Conservation (phyloP, 2,888 invertebrate species). For the Polietes domitor region DNA sequence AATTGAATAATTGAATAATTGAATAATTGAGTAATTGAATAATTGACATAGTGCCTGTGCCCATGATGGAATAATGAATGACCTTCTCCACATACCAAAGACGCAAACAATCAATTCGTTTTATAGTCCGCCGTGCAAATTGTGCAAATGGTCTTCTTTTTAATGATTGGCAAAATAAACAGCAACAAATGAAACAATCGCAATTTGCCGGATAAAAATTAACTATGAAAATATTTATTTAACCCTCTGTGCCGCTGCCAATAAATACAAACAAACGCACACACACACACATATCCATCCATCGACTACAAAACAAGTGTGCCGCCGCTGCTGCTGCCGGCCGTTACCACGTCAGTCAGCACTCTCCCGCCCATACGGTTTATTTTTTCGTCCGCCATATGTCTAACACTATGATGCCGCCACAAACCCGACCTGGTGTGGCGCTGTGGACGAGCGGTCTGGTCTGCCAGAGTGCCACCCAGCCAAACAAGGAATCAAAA, state of each 20-base stretch:
- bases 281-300: background rate
- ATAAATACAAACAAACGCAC: background rate
- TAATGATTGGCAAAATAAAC: constrained; percentile 23
- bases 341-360: constrained; percentile 9
- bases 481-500: background rate
- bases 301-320: constrained; percentile 1
- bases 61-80: too few species aligned
- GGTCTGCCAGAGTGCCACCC: constrained; percentile 22
- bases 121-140: too few species aligned
- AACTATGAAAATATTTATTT: background rate
- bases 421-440: background rate
- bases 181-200: background rate
- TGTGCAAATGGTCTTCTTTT: background rate
- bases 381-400: background rate
- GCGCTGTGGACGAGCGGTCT: constrained; percentile 45
- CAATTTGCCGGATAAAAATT: background rate
- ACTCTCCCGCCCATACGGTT: background rate
- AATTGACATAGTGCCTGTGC: too few species aligned
- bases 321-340: constrained; percentile 18
- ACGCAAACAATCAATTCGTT: too few species aligned
- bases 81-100: too few species aligned
- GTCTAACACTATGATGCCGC: constrained; percentile 1
- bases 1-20: too few species aligned
- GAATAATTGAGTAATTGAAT: too few species aligned
- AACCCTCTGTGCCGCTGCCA: background rate